A percentile compares a stretch with the other conserved stretches of the same genome.
These are phyloP conservation scores for Noctuana brunneofusca DNA, from an alignment of 2,888 invertebrate genomes.

Conservation along the genomic window DNA sequence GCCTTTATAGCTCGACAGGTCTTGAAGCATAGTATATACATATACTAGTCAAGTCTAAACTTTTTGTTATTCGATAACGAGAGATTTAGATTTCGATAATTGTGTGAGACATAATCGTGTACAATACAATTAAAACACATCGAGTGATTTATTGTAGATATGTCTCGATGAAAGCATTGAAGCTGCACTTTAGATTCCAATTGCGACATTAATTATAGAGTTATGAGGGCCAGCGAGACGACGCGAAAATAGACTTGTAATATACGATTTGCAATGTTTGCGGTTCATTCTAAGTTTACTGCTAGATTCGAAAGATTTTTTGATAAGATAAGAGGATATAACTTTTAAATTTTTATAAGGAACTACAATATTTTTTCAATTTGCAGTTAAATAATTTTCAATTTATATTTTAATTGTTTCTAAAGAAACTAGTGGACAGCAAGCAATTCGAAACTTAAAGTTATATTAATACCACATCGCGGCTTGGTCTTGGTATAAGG, in stretches of 20 bases:
- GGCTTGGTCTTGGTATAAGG: too few species aligned
- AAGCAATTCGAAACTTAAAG: too few species aligned
- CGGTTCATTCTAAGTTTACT: not conserved
- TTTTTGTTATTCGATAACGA: not conserved
- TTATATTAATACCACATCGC: too few species aligned
- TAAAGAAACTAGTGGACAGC: too few species aligned
- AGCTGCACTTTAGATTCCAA: constrained; percentile 54
- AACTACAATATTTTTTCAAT: too few species aligned
- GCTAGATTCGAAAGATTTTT: not conserved
- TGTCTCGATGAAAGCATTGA: constrained; percentile 39
- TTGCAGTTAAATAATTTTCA: too few species aligned
- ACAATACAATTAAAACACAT: constrained; percentile 33
- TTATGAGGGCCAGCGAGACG: constrained; percentile 49
- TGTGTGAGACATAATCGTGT: not conserved
- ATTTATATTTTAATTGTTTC: too few species aligned
- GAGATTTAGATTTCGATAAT: not conserved
- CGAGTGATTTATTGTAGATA: constrained; percentile 21
- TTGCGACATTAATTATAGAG: constrained; percentile 52
- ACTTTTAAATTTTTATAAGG: too few species aligned
- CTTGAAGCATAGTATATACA: too few species aligned
- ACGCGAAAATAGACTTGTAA: constrained; percentile 48
- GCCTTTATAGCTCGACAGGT: too few species aligned
- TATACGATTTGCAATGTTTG: constrained; percentile 39
- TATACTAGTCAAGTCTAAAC: too few species aligned
- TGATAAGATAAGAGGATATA: too few species aligned